Base-by-base conservation (phyloP, 2,113 vertebrate genomes). In the Caretta caretta region DNA sequence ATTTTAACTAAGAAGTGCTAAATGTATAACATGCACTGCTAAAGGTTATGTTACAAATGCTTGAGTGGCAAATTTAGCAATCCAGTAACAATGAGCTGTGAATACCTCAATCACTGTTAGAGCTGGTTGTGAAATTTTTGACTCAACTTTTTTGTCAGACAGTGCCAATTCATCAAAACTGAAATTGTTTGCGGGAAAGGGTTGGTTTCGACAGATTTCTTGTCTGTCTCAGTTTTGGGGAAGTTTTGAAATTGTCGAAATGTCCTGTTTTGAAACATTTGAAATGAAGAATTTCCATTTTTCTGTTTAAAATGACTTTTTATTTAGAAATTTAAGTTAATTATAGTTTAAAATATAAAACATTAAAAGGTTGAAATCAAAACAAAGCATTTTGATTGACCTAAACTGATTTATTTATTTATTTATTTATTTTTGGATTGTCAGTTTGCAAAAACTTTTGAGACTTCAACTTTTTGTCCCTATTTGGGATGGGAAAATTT, bases 241-340 rank as follows among this genome's bases (percentile, higher is more conserved):
- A 10, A 4, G n/a, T 46, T 8, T 56, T 4, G 5, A 13, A 86
- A 0, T 80, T 49, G 17, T 0, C 48, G 20, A 46, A 62, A 19
- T 8, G 12, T 10, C 38, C 0, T 2, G 11, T 53, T 49, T 0
- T 75, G n/a, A 3, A n/a, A 17, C 1, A 72, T 38, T 20, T 42
- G 13, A 14, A 57, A 11, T 59, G 12, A 59, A 59, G 31, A 59
- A 31, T 13, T 12, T 59, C 27, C 6, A 29, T 59, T 10, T 87
- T 78, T 92, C 48, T 6, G 3, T 27, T 38, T 48, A 27, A 27
- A 62, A 38, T 2, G 16, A 31, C 35, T 75, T 88, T 10, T 59
- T 27, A 13, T 42, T 79, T 54, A 19, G 79, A 5, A 1, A 75
- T 75, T 10, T 76, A 35, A 25, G 0, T 1, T 59, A 51, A 4